Evolutionary conservation across 2,888 invertebrate species (phyloP), one percentile per base, ranked within the genome.

Genomic region (Lomographa bimaculata): DNA sequence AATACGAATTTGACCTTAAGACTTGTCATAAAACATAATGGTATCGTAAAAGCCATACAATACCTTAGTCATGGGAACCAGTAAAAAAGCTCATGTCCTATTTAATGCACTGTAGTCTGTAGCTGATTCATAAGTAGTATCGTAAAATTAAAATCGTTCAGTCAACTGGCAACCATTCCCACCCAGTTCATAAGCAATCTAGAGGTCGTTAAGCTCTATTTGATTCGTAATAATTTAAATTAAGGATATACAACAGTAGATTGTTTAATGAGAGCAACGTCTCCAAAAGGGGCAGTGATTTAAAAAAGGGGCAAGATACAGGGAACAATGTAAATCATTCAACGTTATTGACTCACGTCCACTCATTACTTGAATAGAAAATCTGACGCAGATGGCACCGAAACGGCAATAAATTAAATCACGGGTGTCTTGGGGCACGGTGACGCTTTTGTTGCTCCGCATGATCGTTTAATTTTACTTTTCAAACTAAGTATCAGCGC

Each of bases 51-150:
- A 44, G 24, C 25, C 19, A 41, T 39, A 49, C 58, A 64, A 58
- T 57, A 57, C 57, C 54, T 72, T 67, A 71, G 61, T 68, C 68
- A 76, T 61, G 53, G 62, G 57, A 63, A 65, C 57, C 60, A 62
- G 56, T 54, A 46, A 47, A 55, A 55, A 60, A 60, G 59, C 60
- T 62, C 64, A 63, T 66, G 60, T 64, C 55, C 60, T 57, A 58
- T 73, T 68, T 66, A 70, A 71, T 67, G 66, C 69, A 66, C 59
- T 67, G 73, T 67, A 65, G 68, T 69, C 59, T 66, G 72, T 67
- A 64, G 69, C 70, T 75, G 79, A 81, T 72, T 81, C 77, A 79
- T 70, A 66, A 62, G 17, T n/a, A 25, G 55, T 64, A 64, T 75
- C 71, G 67, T 76, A 71, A 78, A 81, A 76, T 72, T 68, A 70